Percentiles rank a stretch among this genome's conserved stretches.
Evolutionary conservation across 2,113 vertebrate genomes (phyloP).

Genomic region (Cyanocitta stelleri): DNA sequence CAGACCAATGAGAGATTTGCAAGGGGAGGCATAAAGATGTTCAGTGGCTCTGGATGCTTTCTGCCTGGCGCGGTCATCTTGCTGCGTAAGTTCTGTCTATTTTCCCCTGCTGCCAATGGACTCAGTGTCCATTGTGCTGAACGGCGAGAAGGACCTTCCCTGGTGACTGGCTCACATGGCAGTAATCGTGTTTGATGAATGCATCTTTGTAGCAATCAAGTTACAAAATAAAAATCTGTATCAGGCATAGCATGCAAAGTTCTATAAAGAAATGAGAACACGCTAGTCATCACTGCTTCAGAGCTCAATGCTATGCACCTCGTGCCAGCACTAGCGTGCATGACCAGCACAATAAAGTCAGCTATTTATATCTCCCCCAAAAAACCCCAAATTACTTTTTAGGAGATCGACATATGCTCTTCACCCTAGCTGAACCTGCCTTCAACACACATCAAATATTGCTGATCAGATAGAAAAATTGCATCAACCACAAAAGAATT

Average conservation of each 20-base stretch:
- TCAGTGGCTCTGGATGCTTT: not conserved
- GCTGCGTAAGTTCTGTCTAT: not conserved
- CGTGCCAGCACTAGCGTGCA: not conserved
- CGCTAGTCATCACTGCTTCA: not conserved
- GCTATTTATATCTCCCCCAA: not conserved
- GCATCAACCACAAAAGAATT: not conserved
- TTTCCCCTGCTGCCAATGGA: not conserved
- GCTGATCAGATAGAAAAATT: not conserved
- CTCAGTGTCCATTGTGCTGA: not conserved
- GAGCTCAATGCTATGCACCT: not conserved
- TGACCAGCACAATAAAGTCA: slow-evolving; percentile 6
- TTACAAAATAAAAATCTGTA: not conserved
- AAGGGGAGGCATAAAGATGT: not conserved
- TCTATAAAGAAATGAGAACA: not conserved
- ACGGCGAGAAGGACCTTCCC: not conserved
- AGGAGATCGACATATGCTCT: not conserved
- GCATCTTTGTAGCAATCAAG: not conserved
- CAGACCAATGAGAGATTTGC: not conserved
- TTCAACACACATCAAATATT: not conserved
- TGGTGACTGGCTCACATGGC: not conserved
- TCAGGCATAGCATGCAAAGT: not conserved
- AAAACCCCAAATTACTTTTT: not conserved
- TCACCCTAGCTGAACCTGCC: slow-evolving; percentile 33
- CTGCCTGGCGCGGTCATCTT: not conserved
- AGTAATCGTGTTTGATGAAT: not conserved